These are phyloP conservation scores for Conistra vaccinii DNA, from an alignment of 2,888 invertebrate genomes.

Conservation along the genomic window DNA sequence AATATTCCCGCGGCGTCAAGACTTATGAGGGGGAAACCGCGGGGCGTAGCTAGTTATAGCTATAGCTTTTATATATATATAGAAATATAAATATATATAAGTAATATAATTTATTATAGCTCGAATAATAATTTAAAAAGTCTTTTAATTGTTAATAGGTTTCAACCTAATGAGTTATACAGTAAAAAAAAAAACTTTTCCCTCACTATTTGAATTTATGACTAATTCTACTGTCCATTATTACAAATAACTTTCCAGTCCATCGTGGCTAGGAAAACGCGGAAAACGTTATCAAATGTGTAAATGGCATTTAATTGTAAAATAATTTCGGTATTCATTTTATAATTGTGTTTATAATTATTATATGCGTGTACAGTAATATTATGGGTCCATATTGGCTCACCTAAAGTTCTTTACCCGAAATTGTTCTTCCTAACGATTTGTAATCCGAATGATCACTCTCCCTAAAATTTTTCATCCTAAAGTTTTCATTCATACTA, in stretches of 20 bases:
- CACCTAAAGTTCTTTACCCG: too few species aligned
- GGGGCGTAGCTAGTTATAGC: too few species aligned
- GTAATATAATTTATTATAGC: too few species aligned
- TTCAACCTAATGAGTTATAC: neutral
- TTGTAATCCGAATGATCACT: too few species aligned
- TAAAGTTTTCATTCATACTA: too few species aligned
- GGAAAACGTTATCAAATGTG: constrained; percentile 2
- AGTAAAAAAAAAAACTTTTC: neutral
- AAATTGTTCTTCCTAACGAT: too few species aligned
- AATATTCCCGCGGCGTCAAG: too few species aligned
- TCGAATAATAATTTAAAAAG: neutral
- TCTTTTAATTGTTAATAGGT: neutral
- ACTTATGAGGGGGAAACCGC: too few species aligned
- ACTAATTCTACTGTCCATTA: neutral
- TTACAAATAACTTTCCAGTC: constrained; percentile 1
- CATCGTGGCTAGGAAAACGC: neutral
- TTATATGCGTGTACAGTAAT: neutral
- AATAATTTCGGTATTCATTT: neutral
- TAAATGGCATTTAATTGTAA: constrained; percentile 11
- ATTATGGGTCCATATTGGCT: too few species aligned
- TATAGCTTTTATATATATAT: too few species aligned
- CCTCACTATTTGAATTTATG: neutral
- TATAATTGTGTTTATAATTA: neutral
- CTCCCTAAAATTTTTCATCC: too few species aligned
- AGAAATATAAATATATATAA: too few species aligned